Evolutionary conservation across 2,113 vertebrate genomes (phyloP), one percentile per base, ranked within the genome.

Genomic region (Apus apus): DNA sequence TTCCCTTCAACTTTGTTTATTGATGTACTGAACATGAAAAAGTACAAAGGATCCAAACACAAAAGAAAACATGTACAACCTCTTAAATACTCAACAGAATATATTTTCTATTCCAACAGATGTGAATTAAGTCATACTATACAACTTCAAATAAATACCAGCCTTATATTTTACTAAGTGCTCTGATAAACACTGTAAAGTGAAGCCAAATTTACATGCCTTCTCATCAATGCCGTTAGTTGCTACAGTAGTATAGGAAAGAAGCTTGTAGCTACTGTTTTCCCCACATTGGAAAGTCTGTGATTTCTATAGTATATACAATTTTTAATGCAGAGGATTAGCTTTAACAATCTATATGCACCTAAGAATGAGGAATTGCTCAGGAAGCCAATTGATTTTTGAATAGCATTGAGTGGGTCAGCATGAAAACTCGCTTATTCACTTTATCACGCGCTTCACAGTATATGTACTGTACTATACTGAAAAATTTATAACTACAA

Each of bases 1-100:
- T 98, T 99, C 99, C 99, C 99, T 99, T 99, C 99, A 99, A 99
- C 98, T 98, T 98, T 99, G 99, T 99, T 99, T 99, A 99, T 99
- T 99, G 99, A 99, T 99, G 99, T 99, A 99, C 99, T 98, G 98
- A 99, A 99, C 99, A 99, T 99, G 99, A 98, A 99, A 98, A 99
- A 99, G 98, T 98, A 99, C 98, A 99, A 99, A 99, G 98, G 98
- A 99, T 98, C 96, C 98, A 99, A 99, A 99, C 99, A 99, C 98
- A 99, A 99, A 99, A 99, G 98, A 98, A 97, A 99, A 99, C 99
- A 99, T 98, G 99, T 99, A 99, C 99, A 99, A 99, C 99, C 97
- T 99, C 98, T 99, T 99, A 99, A 99, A 99, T 99, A 99, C 97
- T 98, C 97, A 99, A 99, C 98, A 98, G 98, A 99, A 99, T 98